Evolutionary conservation across 2,888 invertebrate species (phyloP).

Genomic region (Pandemis heparana): DNA sequence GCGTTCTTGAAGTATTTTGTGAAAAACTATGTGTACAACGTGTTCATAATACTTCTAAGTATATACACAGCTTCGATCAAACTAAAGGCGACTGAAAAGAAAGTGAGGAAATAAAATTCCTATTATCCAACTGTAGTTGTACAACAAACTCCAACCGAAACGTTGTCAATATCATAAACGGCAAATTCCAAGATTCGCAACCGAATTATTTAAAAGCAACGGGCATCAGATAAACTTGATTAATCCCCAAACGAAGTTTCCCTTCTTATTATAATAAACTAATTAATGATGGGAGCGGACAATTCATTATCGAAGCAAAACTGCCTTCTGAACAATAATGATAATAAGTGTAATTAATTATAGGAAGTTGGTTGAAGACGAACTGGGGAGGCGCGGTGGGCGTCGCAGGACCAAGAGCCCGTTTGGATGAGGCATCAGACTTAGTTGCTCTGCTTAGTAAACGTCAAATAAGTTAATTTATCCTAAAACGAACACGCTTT

Average conservation of each 20-base stretch:
- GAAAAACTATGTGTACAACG: too few relatives aligned
- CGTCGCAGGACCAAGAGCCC: slow-evolving; percentile 45
- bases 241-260: slow-evolving; percentile 80
- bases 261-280: slow-evolving; percentile 85
- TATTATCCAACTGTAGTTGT: too few relatives aligned
- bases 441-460: too few relatives aligned
- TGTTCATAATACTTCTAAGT: too few relatives aligned
- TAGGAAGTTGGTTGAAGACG: slow-evolving; percentile 84
- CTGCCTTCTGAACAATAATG: slow-evolving; percentile 86
- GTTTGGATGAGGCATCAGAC: slow-evolving; percentile 57
- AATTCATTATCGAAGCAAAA: slow-evolving; percentile 86
- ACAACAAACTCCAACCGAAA: slow-evolving; percentile 2
- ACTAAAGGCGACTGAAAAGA: too few relatives aligned
- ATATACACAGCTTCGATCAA: too few relatives aligned
- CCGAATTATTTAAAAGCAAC: slow-evolving; percentile 64
- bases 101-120: too few relatives aligned
- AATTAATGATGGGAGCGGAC: slow-evolving; percentile 84
- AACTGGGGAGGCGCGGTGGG: slow-evolving; percentile 68
- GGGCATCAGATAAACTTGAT: slow-evolving; percentile 82
- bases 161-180: slow-evolving; percentile 6
- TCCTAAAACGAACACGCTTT: too few relatives aligned
- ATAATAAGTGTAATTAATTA: slow-evolving; percentile 86
- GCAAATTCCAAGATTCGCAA: slow-evolving; percentile 44
- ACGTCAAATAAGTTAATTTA: too few relatives aligned
- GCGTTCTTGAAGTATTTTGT: too few relatives aligned